These are phyloP conservation scores for Corythornis vintsioides DNA, from an alignment of 2,113 vertebrate genomes.

Conservation along the genomic window DNA sequence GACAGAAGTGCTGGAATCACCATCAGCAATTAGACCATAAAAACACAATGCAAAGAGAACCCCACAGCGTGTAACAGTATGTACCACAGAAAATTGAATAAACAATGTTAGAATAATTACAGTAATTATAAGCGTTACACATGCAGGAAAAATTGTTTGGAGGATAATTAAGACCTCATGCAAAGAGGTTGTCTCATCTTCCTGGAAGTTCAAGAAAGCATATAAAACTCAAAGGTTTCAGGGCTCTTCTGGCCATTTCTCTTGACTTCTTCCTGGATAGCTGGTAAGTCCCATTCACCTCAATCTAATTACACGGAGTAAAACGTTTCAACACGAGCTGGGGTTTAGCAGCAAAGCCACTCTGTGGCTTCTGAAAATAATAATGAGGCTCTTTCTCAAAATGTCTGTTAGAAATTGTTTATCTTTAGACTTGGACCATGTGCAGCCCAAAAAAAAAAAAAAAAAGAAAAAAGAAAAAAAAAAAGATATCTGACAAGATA, in stretches of 20 bases:
- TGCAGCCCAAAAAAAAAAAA: neutral
- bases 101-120: slow-evolving; percentile 9
- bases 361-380: neutral
- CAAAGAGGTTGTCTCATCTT: slow-evolving; percentile 3
- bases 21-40: neutral
- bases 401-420: neutral
- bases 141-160: slow-evolving; percentile 24
- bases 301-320: fast-evolving
- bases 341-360: neutral
- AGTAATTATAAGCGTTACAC: slow-evolving; percentile 37
- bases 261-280: neutral
- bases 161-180: neutral
- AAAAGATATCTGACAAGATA: neutral
- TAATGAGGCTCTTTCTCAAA: neutral
- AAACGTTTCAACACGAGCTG: fast-evolving
- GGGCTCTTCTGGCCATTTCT: neutral
- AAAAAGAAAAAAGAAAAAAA: no score
- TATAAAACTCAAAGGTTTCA: slow-evolving; percentile 29
- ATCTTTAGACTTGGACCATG: neutral
- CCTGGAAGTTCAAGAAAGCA: neutral
- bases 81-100: neutral
- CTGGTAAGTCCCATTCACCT: slow-evolving; percentile 2
- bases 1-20: neutral
- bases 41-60: neutral
- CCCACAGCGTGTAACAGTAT: neutral